Base-by-base conservation (phyloP, 2,888 invertebrate genomes). In the Rutpela maculata region DNA sequence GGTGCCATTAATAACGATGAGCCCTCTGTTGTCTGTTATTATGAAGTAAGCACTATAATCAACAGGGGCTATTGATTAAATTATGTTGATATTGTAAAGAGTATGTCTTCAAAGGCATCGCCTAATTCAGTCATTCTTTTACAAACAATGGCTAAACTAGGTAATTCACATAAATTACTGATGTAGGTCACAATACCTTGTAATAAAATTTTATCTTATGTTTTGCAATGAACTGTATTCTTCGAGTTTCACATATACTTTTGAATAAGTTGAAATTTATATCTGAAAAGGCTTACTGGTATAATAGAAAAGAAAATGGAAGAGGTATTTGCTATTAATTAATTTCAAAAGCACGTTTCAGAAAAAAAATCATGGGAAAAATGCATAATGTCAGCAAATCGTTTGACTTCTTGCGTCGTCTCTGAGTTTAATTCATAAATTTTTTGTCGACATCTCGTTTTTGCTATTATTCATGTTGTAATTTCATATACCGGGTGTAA, bases 91-190 rank as follows among this genome's bases (percentile, higher is more conserved):
- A 15, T 43, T 43, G 1, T 43, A 43, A 15, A 43, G 12, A 15
- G 11, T 12, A 43, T 43, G 15, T 43, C 43, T 43, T 15, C 43
- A 43, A 43, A 43, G 43, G 43, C 15, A 43, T 11, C 15, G 11
- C 43, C 3, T 12, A 43, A 43, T 15, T 12, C 15, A 15, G 5
- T 1, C 5, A 50, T 50, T 50, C n/a, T 15, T 15, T 50, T 4
- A 50, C 50, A 50, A 50, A 50, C n/a, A 50, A 50, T 50, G 15
- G n/a, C n/a, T 17, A 43, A 43, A 43, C 9, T 43, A 43, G 43
- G 15, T 43, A 43, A 35, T 43, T 43, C 43, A 69, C 56, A 75
- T 71, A 70, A 71, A 71, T 75, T 66, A 70, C 59, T 71, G 43
- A 56, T 66, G 59, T 60, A 38, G n/a, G 50, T 15, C 50, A 50